Percentiles rank a stretch among this genome's conserved stretches.
These are phyloP conservation scores for Bettongia penicillata DNA, from an alignment of 2,113 vertebrate genomes.

Conservation along the genomic window DNA sequence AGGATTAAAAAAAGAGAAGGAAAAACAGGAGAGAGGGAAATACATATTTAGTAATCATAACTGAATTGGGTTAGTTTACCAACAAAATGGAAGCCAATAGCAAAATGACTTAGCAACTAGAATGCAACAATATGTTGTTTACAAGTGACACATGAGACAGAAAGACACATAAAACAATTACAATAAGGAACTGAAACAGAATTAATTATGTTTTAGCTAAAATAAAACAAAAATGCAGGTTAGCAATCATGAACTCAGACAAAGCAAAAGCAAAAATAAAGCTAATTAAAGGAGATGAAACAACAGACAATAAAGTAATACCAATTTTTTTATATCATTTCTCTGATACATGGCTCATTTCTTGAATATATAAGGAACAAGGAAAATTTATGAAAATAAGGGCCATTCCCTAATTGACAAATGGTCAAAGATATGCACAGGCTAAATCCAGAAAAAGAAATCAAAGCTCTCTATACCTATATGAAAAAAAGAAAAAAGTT, in stretches of 20 bases:
- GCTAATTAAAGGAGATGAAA: background rate
- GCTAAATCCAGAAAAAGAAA: too few relatives aligned
- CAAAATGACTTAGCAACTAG: background rate
- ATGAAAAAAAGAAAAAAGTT: too few relatives aligned
- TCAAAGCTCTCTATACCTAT: too few relatives aligned
- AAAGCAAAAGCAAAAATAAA: background rate
- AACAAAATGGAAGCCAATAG: background rate
- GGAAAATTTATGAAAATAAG: too few relatives aligned
- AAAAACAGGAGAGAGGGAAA: background rate
- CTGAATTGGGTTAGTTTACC: background rate
- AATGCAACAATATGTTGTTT: background rate
- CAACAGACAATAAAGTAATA: background rate
- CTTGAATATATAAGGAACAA: too few relatives aligned
- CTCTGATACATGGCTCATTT: too few relatives aligned
- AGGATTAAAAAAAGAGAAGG: background rate
- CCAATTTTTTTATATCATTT: background rate
- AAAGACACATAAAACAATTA: background rate
- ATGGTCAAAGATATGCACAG: too few relatives aligned
- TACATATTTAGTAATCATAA: background rate
- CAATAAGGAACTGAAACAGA: background rate
- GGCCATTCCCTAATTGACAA: too few relatives aligned
- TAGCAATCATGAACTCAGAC: background rate
- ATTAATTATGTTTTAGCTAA: background rate
- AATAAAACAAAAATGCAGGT: background rate
- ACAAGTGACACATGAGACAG: background rate